Percentiles rank a stretch among this genome's conserved stretches.
Conservation (phyloP, 2,113 vertebrate genomes). For the Turdus rufiventris region DNA sequence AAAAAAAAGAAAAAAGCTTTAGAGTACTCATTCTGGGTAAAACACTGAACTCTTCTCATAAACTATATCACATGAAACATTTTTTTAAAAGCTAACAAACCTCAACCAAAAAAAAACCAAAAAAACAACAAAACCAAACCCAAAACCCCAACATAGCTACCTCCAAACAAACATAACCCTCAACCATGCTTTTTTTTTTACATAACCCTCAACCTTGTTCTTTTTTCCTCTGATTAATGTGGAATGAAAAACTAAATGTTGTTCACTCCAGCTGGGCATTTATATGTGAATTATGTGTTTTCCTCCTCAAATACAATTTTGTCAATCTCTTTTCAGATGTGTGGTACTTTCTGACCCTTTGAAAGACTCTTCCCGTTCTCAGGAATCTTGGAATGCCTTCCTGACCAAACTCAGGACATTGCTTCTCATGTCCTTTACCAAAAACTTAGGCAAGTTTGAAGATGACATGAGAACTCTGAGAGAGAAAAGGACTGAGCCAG, state of each 20-base stretch:
- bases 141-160: background rate
- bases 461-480: slow-evolving; percentile 96
- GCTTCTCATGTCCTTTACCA: slow-evolving; percentile 98
- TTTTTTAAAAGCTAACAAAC: background rate
- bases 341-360: slow-evolving; percentile 93
- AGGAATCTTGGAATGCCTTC: slow-evolving; percentile 97
- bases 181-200: background rate
- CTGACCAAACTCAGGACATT: slow-evolving; percentile 93
- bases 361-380: slow-evolving; percentile 96
- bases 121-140: background rate
- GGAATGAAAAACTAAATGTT: background rate
- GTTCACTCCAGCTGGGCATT: background rate
- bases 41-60: background rate
- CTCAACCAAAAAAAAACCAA: background rate
- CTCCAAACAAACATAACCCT: background rate
- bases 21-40: background rate
- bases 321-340: slow-evolving; percentile 77
- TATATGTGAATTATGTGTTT: background rate
- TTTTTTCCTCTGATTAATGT: background rate
- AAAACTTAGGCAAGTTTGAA: slow-evolving; percentile 96
- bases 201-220: background rate
- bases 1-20: background rate
- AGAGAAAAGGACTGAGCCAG: slow-evolving; percentile 95
- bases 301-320: background rate
- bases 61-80: background rate